Evolutionary conservation across 2,797 vertebrate genomes (phyloP).

Genomic region (Acomys russatus): DNA sequence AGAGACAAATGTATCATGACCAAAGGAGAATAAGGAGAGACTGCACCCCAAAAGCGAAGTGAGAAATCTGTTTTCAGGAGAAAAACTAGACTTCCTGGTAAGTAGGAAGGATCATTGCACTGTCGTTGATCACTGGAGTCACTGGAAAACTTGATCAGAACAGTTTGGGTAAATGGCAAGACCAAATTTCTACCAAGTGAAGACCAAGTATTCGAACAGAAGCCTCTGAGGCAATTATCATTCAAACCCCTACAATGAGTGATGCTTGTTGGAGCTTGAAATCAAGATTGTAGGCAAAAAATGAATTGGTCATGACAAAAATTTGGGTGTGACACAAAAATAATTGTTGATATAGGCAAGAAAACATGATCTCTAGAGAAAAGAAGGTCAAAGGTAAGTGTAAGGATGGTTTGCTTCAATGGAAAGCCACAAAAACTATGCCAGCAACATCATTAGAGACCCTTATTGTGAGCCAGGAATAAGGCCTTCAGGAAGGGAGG

Average conservation of each 20-base stretch:
- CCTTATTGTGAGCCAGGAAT: not conserved
- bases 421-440: not conserved
- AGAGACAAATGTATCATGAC: not conserved
- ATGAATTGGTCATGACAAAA: conserved; percentile 1
- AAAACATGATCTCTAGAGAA: not conserved
- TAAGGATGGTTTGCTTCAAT: not conserved
- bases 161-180: not conserved
- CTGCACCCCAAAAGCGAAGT: not conserved
- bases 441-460: not conserved
- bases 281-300: not conserved
- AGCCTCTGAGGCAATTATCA: not conserved
- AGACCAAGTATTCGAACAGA: not conserved
- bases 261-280: not conserved
- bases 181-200: not conserved
- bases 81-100: not conserved
- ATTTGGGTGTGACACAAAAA: not conserved
- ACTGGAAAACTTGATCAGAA: not conserved
- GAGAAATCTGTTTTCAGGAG: not conserved
- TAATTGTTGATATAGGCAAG: not conserved
- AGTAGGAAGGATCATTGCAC: not conserved
- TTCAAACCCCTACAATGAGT: not conserved
- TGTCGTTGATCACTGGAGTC: not conserved
- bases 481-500: not conserved
- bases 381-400: not conserved
- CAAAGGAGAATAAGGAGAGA: not conserved